Conservation (phyloP, 2,113 vertebrate species). For the Cottus gobio region DNA sequence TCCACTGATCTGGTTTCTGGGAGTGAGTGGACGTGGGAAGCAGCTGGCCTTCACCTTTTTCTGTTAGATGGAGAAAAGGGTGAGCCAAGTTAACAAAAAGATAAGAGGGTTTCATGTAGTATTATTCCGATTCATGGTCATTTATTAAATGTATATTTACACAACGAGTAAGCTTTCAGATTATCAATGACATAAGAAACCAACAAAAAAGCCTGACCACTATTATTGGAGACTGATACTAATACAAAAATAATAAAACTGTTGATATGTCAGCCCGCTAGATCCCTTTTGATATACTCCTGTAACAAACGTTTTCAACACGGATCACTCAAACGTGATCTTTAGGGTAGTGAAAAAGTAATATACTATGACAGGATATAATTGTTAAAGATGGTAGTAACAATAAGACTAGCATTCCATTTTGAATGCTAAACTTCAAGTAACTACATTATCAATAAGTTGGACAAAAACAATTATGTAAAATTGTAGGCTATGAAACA, state of each 20-base stretch:
- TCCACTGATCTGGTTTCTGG: slow-evolving; percentile 80
- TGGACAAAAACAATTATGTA: not conserved
- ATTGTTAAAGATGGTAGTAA: not conserved
- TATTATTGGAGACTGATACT: not conserved
- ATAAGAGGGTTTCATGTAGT: not conserved
- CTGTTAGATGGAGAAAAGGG: slow-evolving; percentile 65
- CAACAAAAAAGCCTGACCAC: not conserved
- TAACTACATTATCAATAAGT: not conserved
- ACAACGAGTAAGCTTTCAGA: not conserved
- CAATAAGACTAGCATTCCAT: not conserved
- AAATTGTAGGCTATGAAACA: not conserved
- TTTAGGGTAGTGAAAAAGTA: not conserved
- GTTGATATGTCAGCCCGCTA: not conserved
- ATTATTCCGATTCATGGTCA: not conserved
- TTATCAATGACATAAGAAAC: not conserved
- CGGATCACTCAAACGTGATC: too few species aligned
- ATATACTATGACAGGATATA: not conserved
- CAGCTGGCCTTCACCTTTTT: slow-evolving; percentile 88
- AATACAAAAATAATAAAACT: not conserved
- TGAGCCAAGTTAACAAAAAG: slow-evolving; percentile 4
- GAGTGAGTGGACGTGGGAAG: slow-evolving; percentile 89
- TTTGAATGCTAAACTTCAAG: not conserved
- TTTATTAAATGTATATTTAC: not conserved
- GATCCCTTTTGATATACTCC: too few species aligned
- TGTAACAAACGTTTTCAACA: not conserved